phyloP scores from a whole-genome alignment of 2,113 vertebrate species.

The Hippocampus barbouri region DNA sequence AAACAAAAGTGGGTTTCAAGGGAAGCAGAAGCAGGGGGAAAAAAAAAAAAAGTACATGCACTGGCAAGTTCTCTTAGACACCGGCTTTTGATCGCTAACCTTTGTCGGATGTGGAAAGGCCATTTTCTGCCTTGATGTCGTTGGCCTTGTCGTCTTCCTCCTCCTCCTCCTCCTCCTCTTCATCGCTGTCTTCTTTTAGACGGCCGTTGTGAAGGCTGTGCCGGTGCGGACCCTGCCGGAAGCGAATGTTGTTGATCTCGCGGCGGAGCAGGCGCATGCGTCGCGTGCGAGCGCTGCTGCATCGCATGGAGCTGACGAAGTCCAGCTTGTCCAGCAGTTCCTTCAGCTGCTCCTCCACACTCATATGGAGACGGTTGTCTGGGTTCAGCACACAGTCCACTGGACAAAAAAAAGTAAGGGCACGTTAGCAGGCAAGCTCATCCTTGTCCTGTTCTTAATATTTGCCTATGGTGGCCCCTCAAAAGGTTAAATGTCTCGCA shows the following conservation, averaged over 20 bases:
- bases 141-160: slow-evolving; percentile 62
- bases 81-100: slow-evolving; percentile 48
- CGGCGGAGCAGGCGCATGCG: slow-evolving; percentile 86
- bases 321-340: slow-evolving; percentile 95
- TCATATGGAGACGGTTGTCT: slow-evolving; percentile 90
- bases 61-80: background rate
- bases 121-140: slow-evolving; percentile 53
- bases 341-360: slow-evolving; percentile 87
- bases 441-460: background rate
- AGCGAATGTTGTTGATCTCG: slow-evolving; percentile 88
- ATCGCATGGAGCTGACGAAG: slow-evolving; percentile 85
- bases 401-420: slow-evolving; percentile 35
- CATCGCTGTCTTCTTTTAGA: slow-evolving; percentile 48
- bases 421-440: background rate
- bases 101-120: slow-evolving; percentile 63
- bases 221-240: slow-evolving; percentile 75
- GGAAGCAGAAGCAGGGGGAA: no score
- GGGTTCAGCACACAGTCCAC: slow-evolving; percentile 92
- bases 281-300: slow-evolving; percentile 86
- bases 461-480: background rate
- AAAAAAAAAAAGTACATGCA: slow-evolving; percentile 43
- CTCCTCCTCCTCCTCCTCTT: slow-evolving; percentile 56
- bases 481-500: background rate
- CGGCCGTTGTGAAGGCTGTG: slow-evolving; percentile 76
- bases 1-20: slow-evolving; percentile 45